Evolutionary conservation across 2,888 invertebrate species (phyloP).

Genomic region (Lomographa bimaculata): DNA sequence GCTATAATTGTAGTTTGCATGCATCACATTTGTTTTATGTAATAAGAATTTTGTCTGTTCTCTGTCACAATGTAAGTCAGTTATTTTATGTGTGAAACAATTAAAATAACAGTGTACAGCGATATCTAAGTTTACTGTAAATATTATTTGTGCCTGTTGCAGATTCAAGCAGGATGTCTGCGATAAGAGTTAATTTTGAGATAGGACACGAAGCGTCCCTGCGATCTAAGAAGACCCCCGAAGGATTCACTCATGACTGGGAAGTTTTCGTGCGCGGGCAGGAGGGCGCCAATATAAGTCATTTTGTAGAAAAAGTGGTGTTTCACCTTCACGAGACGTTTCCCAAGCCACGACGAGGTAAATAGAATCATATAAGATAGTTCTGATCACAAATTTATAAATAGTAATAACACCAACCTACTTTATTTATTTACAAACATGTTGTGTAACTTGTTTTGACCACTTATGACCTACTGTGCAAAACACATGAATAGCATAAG

Average conservation of each 20-base stretch:
- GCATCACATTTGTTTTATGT: slow-evolving; percentile 40
- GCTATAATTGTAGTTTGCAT: slow-evolving; percentile 42
- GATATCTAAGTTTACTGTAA: slow-evolving; percentile 31
- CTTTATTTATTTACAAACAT: slow-evolving; percentile 22
- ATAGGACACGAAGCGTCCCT: slow-evolving; percentile 95
- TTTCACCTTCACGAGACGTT: slow-evolving; percentile 96
- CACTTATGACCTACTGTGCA: slow-evolving; percentile 15
- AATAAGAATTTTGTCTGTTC: slow-evolving; percentile 30
- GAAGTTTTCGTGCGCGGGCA: slow-evolving; percentile 96
- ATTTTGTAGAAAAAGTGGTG: slow-evolving; percentile 96
- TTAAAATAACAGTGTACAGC: slow-evolving; percentile 33
- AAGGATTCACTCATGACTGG: slow-evolving; percentile 99
- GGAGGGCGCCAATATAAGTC: slow-evolving; percentile 93
- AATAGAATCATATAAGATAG: slow-evolving; percentile 31
- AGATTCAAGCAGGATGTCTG: slow-evolving; percentile 58
- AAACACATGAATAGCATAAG: background rate
- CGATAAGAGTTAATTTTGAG: slow-evolving; percentile 90
- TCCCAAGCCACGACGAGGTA: slow-evolving; percentile 95
- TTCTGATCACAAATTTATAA: too few species aligned
- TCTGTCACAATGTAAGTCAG: slow-evolving; percentile 42
- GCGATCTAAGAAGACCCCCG: slow-evolving; percentile 91
- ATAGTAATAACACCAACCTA: background rate
- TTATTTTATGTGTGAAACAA: slow-evolving; percentile 12
- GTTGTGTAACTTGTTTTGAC: slow-evolving; percentile 24
- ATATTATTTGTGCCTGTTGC: slow-evolving; percentile 28